These are phyloP conservation scores for Cochlearius cochlearius DNA, from an alignment of 2,113 vertebrate species.

Conservation along the genomic window DNA sequence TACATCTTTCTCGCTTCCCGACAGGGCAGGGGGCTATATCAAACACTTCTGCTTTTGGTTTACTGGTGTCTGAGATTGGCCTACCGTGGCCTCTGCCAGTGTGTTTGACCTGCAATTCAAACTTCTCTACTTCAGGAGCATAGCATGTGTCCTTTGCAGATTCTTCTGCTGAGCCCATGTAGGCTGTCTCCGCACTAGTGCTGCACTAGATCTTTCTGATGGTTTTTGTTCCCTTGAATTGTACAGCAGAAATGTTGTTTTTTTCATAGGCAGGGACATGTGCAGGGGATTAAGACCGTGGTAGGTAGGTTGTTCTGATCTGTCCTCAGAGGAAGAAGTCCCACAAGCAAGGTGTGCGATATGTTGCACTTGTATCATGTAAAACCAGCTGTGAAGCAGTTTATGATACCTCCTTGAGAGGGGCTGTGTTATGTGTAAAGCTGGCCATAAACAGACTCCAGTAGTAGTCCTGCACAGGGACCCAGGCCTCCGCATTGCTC, in stretches of 20 bases:
- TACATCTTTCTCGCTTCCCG: not conserved
- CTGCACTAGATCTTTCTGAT: not conserved
- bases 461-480: not conserved
- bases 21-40: not conserved
- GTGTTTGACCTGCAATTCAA: not conserved
- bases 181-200: not conserved
- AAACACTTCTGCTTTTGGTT: not conserved
- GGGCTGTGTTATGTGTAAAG: not conserved
- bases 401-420: not conserved
- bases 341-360: not conserved
- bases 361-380: fast-evolving
- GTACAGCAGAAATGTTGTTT: not conserved
- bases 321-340: not conserved
- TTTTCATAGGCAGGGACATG: not conserved
- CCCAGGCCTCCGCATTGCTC: fast-evolving
- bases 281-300: fast-evolving
- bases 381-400: not conserved
- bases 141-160: not conserved
- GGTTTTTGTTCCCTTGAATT: not conserved
- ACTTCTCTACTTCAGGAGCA: not conserved
- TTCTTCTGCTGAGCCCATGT: not conserved
- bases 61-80: not conserved
- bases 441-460: not conserved
- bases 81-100: not conserved
- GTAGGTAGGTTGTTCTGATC: not conserved